Evolutionary conservation across 2,888 invertebrate species (phyloP), one percentile per base, ranked within the genome.

Genomic region (Drosophila rellima): DNA sequence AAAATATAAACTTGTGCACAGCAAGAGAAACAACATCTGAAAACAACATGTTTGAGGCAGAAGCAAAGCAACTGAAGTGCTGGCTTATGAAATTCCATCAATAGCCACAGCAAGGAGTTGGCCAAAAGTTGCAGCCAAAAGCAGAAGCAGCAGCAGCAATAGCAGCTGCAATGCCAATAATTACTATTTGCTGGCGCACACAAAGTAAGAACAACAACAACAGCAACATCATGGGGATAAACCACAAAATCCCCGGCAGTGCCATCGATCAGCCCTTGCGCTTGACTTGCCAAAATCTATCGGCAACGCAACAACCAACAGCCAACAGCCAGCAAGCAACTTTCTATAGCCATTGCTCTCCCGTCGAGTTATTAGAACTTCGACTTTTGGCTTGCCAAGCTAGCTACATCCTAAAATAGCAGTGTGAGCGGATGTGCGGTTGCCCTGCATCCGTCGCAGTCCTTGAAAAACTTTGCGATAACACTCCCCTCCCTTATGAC

Each of bases 401-500:
- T 29, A 39, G 15, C 17, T 20, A 2, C 18, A 8, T 11, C 39
- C 39, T 13, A n/a, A 31, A 54, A 31, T 31, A n/a, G 31, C 40
- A 18, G 57, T 18, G 26, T 17, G 23, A 29, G 54, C 13, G 33
- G 11, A 35, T 11, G 45, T 35, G 56, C 26, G 26, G 26, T 7
- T 39, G 59, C 48, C 3, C 63, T 48, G 74, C 72, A 69, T 75
- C 67, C 71, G 82, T 70, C 77, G 78, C 82, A 87, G 80, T 86
- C 83, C 88, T 87, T 86, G 88, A 88, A 83, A 83, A 83, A 86
- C 17, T 79, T 80, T 85, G 63, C 50, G 79, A 78, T 75, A 79
- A 76, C 66, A 59, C 60, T 73, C 55, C 44, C 8, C 55, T 23
- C 3, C 29, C 15, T n/a, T 15, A 23, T 44, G 51, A 23, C n/a